These are phyloP conservation scores for Hiodon alosoides DNA, from an alignment of 2,113 vertebrate genomes.

Conservation along the genomic window DNA sequence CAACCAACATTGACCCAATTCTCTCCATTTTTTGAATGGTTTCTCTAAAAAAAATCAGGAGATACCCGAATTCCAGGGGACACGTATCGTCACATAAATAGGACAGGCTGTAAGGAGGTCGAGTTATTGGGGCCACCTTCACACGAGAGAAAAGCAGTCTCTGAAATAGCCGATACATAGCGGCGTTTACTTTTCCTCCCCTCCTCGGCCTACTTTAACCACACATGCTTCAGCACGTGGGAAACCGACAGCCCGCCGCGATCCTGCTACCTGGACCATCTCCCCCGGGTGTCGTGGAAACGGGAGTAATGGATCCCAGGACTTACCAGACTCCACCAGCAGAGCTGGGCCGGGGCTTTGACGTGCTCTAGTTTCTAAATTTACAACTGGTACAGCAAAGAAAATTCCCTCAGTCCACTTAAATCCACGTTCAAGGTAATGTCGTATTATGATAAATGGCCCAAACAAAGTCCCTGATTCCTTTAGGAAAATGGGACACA, in stretches of 20 bases:
- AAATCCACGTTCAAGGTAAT: conserved; percentile 63
- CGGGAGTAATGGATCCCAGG: conserved; percentile 64
- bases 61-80: too few relatives aligned
- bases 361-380: conserved; percentile 76
- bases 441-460: conserved; percentile 73
- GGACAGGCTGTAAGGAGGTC: conserved; percentile 54
- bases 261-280: conserved; percentile 54
- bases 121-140: conserved; percentile 76
- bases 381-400: conserved; percentile 47
- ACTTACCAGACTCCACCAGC: conserved; percentile 53
- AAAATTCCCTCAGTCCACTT: conserved; percentile 52
- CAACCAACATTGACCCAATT: background rate
- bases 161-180: conserved; percentile 52
- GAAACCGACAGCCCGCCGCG: conserved; percentile 35
- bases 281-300: conserved; percentile 62
- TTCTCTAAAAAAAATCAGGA: conserved; percentile 34
- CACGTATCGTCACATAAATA: conserved; percentile 54
- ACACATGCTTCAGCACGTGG: conserved; percentile 61
- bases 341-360: conserved; percentile 67
- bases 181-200: conserved; percentile 57
- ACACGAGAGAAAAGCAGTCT: conserved; percentile 61
- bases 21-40: too few relatives aligned
- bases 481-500: conserved; percentile 57
- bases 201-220: conserved; percentile 66
- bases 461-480: conserved; percentile 51